Conservation (phyloP, 2,797 vertebrate genomes). For the Falco columbarius region DNA sequence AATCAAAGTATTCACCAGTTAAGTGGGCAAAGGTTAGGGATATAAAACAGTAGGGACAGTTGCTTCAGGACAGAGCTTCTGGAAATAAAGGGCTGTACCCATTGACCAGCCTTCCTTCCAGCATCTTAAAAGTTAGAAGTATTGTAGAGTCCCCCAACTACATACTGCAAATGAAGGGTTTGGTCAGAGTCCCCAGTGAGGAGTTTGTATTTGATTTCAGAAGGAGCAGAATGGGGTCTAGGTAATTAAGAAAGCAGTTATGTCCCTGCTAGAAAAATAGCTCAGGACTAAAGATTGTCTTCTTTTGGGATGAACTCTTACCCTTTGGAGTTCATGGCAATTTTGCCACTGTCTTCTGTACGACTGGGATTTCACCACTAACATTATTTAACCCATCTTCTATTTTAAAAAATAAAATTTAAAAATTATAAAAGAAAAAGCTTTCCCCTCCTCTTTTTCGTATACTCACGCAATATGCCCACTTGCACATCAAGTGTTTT, state of each 20-base stretch:
- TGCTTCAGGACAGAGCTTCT: slow-evolving; percentile 3
- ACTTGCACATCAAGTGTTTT: slow-evolving; percentile 72
- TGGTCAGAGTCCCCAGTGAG: neutral
- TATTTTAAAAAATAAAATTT: neutral
- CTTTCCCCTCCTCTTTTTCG: neutral
- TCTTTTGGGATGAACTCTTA: neutral
- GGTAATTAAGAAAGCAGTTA: neutral
- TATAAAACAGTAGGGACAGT: neutral
- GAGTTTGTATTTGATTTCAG: neutral
- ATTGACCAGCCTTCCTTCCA: neutral
- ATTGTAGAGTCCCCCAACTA: neutral
- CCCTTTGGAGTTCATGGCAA: neutral
- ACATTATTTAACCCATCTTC: neutral
- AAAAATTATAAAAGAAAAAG: neutral
- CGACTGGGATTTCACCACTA: neutral
- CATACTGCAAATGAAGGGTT: neutral
- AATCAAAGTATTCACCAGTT: neutral
- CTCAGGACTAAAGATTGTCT: neutral
- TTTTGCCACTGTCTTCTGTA: neutral
- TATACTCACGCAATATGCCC: slow-evolving; percentile 55
- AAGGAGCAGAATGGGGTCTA: neutral
- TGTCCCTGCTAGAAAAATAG: neutral
- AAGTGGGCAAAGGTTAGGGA: neutral
- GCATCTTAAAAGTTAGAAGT: neutral
- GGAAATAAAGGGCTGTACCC: neutral